Base-by-base conservation (phyloP, 1,140 invertebrate genomes). In the Drosophila equinoxialis region DNA sequence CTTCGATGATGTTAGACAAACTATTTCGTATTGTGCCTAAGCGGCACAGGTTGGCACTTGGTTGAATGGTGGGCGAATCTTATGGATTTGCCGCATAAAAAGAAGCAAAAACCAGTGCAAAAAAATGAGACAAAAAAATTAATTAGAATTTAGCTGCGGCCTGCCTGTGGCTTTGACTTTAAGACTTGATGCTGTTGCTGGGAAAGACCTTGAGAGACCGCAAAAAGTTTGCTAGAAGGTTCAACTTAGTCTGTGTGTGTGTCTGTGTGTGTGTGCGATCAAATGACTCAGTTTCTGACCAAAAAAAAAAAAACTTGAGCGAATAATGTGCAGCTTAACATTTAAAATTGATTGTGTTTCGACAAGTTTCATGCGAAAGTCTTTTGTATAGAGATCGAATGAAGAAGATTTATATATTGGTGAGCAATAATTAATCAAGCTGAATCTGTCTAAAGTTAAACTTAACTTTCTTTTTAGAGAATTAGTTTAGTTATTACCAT, bases 201-300 rank as follows among this genome's bases (percentile, higher is more conserved):
- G 74, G 74, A 90, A 89, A 84, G 77, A 74, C 84, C 84, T 89
- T 89, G 84, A 81, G 69, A 54, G 51, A 71, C 72, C 58, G 71
- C 75, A 67, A 59, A 59, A 59, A 59, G 57, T 37, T 64, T 48
- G 37, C 60, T 51, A 51, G 45, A 58, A 77, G 77, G 85, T 89
- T 89, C 84, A 90, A 90, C 59, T 51, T 0, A 51, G 45, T 51
- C 17, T 84, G 76, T 87, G 17, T 17, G 17, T 17, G 17, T 17
- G n/a, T n/a, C 20, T 33, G 13, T 55, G 51, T 57, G 57, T 59
- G 33, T 59, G 83, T 73, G 70, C 65, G 71, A 66, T 58, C 60
- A 62, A 62, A 62, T 62, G 37, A 62, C 35, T 62, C 60, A 62
- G 60, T 30, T 42, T 62, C 41, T 11, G 57, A 37, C 57, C 14